Conservation (phyloP, 2,113 vertebrate species). For the Semnornis frantzii region DNA sequence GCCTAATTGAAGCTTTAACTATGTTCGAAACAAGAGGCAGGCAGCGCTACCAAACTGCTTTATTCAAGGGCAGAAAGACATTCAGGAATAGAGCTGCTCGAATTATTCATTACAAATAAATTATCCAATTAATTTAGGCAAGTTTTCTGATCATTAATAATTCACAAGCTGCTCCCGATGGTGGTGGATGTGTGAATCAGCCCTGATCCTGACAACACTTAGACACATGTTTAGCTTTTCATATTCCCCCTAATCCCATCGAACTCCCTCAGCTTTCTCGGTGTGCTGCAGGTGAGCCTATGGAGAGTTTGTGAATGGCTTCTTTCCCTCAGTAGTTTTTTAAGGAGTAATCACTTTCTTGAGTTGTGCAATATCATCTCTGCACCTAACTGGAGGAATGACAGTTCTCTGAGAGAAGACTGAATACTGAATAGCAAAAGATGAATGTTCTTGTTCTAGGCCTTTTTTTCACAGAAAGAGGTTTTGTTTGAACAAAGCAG, state of each 20-base stretch:
- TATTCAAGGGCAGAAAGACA: conserved; percentile 76
- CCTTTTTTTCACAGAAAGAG: background rate
- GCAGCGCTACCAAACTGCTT: conserved; percentile 55
- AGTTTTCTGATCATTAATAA: conserved; percentile 61
- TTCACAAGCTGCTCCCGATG: conserved; percentile 37
- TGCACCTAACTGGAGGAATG: conserved; percentile 12
- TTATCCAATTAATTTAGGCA: conserved; percentile 67
- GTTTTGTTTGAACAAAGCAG: background rate
- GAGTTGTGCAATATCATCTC: background rate
- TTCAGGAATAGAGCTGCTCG: conserved; percentile 45
- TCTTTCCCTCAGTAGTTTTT: conserved; percentile 2
- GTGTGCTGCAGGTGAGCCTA: conserved; percentile 22
- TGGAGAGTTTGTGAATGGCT: background rate
- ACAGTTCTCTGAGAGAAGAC: background rate
- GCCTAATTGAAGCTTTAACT: conserved; percentile 81
- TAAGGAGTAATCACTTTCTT: background rate
- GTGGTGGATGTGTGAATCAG: conserved; percentile 8
- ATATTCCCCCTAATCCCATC: conserved; percentile 9
- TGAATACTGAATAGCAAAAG: background rate
- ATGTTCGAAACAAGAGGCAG: conserved; percentile 72
- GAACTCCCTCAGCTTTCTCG: conserved; percentile 22
- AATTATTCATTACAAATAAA: conserved; percentile 69
- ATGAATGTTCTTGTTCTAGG: background rate
- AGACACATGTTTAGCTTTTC: conserved; percentile 37
- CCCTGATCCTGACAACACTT: conserved; percentile 32